These are phyloP conservation scores for Thamnaconus septentrionalis DNA, from an alignment of 2,113 vertebrate genomes.

Conservation along the genomic window DNA sequence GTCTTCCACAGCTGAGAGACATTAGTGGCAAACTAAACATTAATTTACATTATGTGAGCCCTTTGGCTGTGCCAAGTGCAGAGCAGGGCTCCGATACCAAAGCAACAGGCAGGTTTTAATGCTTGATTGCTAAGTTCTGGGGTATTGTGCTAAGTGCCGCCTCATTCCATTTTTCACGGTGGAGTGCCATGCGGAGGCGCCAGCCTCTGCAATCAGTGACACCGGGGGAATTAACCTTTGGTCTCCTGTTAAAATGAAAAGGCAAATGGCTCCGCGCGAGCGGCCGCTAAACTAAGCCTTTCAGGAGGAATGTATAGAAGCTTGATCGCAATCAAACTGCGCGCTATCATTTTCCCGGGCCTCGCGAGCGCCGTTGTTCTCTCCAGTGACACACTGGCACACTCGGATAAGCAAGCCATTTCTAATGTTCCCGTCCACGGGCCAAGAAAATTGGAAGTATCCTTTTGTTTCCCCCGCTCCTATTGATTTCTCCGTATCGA, in stretches of 20 bases:
- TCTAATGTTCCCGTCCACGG: slow-evolving; percentile 31
- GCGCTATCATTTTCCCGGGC: not conserved
- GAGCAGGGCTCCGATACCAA: slow-evolving; percentile 37
- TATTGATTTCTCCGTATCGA: slow-evolving; percentile 50
- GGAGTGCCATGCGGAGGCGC: slow-evolving; percentile 51
- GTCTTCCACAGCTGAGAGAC: too few species aligned
- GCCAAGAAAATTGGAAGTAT: slow-evolving; percentile 39
- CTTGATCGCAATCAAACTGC: slow-evolving; percentile 16
- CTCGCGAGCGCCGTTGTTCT: slow-evolving; percentile 4
- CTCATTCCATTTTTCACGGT: slow-evolving; percentile 56
- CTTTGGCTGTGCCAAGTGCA: slow-evolving; percentile 19
- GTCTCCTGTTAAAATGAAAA: slow-evolving; percentile 40
- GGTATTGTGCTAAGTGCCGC: slow-evolving; percentile 56
- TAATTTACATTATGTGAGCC: slow-evolving; percentile 28
- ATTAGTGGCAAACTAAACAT: slow-evolving; percentile 6
- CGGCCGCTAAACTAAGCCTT: slow-evolving; percentile 36
- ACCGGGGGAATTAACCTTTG: slow-evolving; percentile 53
- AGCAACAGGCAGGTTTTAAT: slow-evolving; percentile 60
- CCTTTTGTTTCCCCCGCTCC: slow-evolving; percentile 44
- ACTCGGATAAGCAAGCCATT: slow-evolving; percentile 24
- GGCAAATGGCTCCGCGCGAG: slow-evolving; percentile 21
- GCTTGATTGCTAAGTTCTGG: slow-evolving; percentile 68
- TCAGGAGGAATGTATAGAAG: not conserved
- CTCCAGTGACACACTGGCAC: slow-evolving; percentile 13
- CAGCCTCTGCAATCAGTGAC: slow-evolving; percentile 43